Evolutionary conservation across 2,113 vertebrate species (phyloP).

Genomic region (Seriola quinqueradiata): DNA sequence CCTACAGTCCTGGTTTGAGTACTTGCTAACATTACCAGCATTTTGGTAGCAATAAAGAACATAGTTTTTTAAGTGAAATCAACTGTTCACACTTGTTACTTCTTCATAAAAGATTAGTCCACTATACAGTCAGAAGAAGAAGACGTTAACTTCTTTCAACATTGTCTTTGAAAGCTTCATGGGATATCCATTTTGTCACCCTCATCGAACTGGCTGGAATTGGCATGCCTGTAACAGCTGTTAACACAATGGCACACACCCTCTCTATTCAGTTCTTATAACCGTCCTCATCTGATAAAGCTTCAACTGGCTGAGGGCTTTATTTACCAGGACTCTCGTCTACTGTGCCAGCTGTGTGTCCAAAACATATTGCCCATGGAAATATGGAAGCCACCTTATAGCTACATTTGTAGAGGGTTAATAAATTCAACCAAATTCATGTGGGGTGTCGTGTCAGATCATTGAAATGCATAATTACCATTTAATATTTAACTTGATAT

Average conservation of each 20-base stretch:
- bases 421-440: background rate
- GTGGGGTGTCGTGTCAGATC: background rate
- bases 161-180: background rate
- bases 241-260: conserved; percentile 28
- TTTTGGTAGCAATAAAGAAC: background rate
- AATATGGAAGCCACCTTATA: background rate
- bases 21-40: background rate
- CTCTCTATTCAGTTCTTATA: conserved; percentile 34
- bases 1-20: background rate
- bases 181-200: background rate
- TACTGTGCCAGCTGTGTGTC: background rate
- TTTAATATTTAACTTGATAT: background rate
- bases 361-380: background rate
- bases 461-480: background rate
- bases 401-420: too few relatives aligned
- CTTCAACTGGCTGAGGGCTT: background rate
- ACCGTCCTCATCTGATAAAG: conserved; percentile 16
- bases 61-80: background rate
- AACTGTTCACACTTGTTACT: background rate
- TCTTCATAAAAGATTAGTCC: background rate
- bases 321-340: background rate
- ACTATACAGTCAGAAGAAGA: background rate
- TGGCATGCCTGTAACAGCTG: conserved; percentile 49
- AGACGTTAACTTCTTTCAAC: background rate
- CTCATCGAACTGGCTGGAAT: conserved; percentile 23